A percentile compares a stretch with the other conserved stretches of the same genome.
Evolutionary conservation across 2,113 vertebrate genomes (phyloP).

Genomic region (Amblyornis subalaris): DNA sequence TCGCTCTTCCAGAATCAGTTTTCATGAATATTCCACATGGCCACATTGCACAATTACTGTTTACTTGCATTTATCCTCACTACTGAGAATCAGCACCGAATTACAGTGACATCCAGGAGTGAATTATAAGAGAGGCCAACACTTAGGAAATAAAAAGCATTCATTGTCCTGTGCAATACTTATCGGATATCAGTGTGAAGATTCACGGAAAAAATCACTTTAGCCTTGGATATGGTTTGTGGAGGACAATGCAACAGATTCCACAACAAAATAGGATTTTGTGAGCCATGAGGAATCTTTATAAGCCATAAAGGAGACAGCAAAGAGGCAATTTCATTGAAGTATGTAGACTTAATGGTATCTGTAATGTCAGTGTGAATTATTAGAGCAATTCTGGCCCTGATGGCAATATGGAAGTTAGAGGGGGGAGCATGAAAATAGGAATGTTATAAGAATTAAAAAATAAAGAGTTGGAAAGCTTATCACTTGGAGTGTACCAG

Average conservation of each 20-base stretch:
- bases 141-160: background rate
- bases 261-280: slow-evolving; percentile 47
- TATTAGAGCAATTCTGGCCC: slow-evolving; percentile 67
- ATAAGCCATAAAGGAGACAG: slow-evolving; percentile 66
- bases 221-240: slow-evolving; percentile 64
- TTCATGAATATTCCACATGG: background rate
- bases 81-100: background rate
- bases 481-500: background rate
- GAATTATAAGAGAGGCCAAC: background rate
- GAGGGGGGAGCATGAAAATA: slow-evolving; percentile 8
- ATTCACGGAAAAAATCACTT: slow-evolving; percentile 48
- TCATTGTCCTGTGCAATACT: background rate
- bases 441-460: slow-evolving; percentile 10
- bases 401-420: slow-evolving; percentile 19
- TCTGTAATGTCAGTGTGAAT: slow-evolving; percentile 68
- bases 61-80: background rate
- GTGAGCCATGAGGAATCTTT: slow-evolving; percentile 69
- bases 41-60: background rate
- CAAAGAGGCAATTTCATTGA: slow-evolving; percentile 68
- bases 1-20: background rate
- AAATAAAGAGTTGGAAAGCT: slow-evolving; percentile 6
- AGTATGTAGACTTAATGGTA: slow-evolving; percentile 71
- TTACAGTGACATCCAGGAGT: background rate
- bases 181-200: background rate
- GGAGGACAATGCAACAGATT: slow-evolving; percentile 61